Evolutionary conservation across 1,140 invertebrate species (phyloP).

Genomic region (Drosophila nigrodunni): DNA sequence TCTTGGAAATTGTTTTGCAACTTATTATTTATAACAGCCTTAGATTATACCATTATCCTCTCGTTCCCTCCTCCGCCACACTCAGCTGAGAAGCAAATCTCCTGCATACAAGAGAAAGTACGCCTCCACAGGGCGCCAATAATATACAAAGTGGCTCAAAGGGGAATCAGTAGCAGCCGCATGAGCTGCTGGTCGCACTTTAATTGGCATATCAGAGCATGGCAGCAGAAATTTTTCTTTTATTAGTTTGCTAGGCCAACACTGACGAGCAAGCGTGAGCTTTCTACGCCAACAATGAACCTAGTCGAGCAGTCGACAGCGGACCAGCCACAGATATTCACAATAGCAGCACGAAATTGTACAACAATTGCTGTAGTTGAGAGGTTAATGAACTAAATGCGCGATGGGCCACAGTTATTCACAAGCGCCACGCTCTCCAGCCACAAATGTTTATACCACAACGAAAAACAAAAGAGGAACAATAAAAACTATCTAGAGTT

Average conservation of each 20-base stretch:
- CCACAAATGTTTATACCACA: constrained; percentile 41
- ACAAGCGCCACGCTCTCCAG: constrained; percentile 40
- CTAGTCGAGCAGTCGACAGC: constrained; percentile 23
- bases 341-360: constrained; percentile 62
- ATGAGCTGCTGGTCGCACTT: constrained; percentile 70
- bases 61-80: constrained; percentile 28
- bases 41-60: constrained; percentile 66
- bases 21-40: constrained; percentile 79
- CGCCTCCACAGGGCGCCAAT: constrained; percentile 55
- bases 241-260: constrained; percentile 74
- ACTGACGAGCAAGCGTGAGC: constrained; percentile 29
- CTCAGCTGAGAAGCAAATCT: constrained; percentile 21
- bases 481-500: constrained; percentile 45
- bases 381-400: constrained; percentile 81
- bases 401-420: constrained; percentile 78
- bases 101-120: constrained; percentile 45
- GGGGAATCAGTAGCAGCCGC: constrained; percentile 2
- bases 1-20: constrained; percentile 46
- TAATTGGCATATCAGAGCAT: constrained; percentile 79
- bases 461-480: constrained; percentile 8
- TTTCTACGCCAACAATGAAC: constrained; percentile 69
- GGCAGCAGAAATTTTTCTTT: constrained; percentile 66
- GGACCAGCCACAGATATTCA: constrained; percentile 4
- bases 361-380: constrained; percentile 78
- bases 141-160: constrained; percentile 8